phyloP scores from a whole-genome alignment of 1,140 invertebrate species.

The Ganaspis sp. region DNA sequence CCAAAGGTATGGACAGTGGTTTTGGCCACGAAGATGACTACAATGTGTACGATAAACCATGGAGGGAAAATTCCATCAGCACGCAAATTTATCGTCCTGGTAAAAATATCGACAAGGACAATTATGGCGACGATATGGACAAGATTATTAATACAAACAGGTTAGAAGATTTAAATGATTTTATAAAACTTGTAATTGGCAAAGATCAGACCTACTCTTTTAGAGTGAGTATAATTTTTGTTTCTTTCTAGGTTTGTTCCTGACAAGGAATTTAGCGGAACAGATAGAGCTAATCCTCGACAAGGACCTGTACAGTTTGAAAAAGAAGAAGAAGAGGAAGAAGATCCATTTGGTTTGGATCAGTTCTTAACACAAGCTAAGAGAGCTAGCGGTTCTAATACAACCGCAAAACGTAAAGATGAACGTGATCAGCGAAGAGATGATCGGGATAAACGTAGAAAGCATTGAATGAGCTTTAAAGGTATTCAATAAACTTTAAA shows the following conservation, averaged over 20 bases:
- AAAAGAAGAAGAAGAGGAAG: slow-evolving; percentile 91
- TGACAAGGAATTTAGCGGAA: slow-evolving; percentile 96
- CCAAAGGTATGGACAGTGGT: slow-evolving; percentile 96
- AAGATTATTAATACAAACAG: slow-evolving; percentile 92
- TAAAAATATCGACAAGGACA: slow-evolving; percentile 92
- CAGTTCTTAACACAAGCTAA: slow-evolving; percentile 98
- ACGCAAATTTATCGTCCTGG: slow-evolving; percentile 95
- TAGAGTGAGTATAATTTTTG: slow-evolving; percentile 31
- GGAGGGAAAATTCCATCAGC: slow-evolving; percentile 90
- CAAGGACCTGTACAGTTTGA: slow-evolving; percentile 98
- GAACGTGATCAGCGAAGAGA: slow-evolving; percentile 70
- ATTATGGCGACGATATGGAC: slow-evolving; percentile 91
- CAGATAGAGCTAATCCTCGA: slow-evolving; percentile 84
- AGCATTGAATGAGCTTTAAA: slow-evolving; percentile 66
- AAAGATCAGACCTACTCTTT: not conserved
- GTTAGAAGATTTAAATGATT: slow-evolving; percentile 66
- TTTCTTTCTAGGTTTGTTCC: slow-evolving; percentile 88
- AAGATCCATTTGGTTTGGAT: slow-evolving; percentile 98
- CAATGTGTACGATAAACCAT: slow-evolving; percentile 98
- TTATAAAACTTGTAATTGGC: not conserved
- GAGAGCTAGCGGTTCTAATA: slow-evolving; percentile 81
- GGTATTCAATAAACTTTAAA: too few relatives aligned
- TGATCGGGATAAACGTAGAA: slow-evolving; percentile 71
- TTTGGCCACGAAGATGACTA: slow-evolving; percentile 99
- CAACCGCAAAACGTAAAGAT: slow-evolving; percentile 69